These are phyloP conservation scores for Cichladusa arquata DNA, from an alignment of 2,113 vertebrate genomes.

Conservation along the genomic window DNA sequence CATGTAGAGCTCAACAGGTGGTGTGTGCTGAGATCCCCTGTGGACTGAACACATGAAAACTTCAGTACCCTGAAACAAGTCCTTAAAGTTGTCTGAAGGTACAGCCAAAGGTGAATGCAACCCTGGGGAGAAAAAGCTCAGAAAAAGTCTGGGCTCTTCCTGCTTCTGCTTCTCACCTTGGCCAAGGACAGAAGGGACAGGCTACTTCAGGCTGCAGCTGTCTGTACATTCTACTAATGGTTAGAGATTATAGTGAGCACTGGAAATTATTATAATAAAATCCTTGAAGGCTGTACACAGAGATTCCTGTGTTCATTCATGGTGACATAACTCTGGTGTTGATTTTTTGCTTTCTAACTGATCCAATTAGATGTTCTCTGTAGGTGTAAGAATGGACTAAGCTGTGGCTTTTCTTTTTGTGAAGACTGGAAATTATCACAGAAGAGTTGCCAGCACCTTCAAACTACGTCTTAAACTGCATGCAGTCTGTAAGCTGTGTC, in stretches of 20 bases:
- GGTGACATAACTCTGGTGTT: neutral
- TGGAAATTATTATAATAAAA: neutral
- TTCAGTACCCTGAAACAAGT: neutral
- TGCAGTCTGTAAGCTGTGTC: neutral
- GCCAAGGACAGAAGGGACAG: neutral
- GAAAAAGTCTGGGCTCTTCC: neutral
- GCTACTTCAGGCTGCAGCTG: neutral
- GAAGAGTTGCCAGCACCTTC: neutral
- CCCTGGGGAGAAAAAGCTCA: neutral
- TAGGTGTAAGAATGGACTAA: neutral
- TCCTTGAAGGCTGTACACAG: neutral
- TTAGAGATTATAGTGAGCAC: neutral
- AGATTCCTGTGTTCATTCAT: neutral
- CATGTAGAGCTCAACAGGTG: neutral
- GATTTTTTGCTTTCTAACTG: neutral
- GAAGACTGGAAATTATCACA: neutral
- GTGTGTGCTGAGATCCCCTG: rapidly evolving
- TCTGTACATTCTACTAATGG: neutral
- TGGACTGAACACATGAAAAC: too few relatives aligned
- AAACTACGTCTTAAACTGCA: neutral
- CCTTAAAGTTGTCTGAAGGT: neutral
- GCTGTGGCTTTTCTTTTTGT: neutral
- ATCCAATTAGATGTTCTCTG: neutral
- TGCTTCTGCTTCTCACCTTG: neutral
- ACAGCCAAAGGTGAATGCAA: neutral